These are phyloP conservation scores for Sphecodes monilicornis DNA, from an alignment of 2,888 invertebrate genomes.

Conservation along the genomic window DNA sequence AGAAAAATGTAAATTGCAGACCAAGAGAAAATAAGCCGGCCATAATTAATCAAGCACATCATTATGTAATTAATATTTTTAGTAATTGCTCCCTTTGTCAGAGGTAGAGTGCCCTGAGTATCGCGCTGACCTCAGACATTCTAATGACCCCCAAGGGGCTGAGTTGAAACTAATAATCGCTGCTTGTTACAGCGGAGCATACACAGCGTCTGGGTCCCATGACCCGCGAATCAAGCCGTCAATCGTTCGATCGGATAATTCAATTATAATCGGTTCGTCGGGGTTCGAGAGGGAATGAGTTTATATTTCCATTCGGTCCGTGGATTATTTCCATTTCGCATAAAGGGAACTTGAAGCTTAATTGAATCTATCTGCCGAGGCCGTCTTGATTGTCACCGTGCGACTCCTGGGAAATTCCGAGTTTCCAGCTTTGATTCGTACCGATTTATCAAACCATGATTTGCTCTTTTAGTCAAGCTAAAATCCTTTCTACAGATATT, in stretches of 20 bases:
- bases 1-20: neutral
- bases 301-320: slow-evolving; percentile 18
- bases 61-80: neutral
- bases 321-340: neutral
- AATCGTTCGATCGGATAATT: slow-evolving; percentile 78
- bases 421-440: neutral
- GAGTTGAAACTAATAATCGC: slow-evolving; percentile 50
- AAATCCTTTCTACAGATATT: neutral
- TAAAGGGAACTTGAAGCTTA: neutral
- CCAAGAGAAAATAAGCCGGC: neutral
- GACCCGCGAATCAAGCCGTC: slow-evolving; percentile 74
- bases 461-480: neutral
- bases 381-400: neutral
- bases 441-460: neutral
- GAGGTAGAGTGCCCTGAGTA: neutral
- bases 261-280: slow-evolving; percentile 68
- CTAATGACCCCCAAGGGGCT: slow-evolving; percentile 16
- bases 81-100: neutral
- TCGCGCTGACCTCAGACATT: neutral
- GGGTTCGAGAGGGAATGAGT: slow-evolving; percentile 24
- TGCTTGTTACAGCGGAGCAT: slow-evolving; percentile 26
- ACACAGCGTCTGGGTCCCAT: slow-evolving; percentile 72
- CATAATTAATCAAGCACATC: neutral
- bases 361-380: neutral
- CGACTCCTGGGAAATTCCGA: slow-evolving; percentile 1